Evolutionary conservation across 2,888 invertebrate genomes (phyloP).

Genomic region (Synergus gifuensis): DNA sequence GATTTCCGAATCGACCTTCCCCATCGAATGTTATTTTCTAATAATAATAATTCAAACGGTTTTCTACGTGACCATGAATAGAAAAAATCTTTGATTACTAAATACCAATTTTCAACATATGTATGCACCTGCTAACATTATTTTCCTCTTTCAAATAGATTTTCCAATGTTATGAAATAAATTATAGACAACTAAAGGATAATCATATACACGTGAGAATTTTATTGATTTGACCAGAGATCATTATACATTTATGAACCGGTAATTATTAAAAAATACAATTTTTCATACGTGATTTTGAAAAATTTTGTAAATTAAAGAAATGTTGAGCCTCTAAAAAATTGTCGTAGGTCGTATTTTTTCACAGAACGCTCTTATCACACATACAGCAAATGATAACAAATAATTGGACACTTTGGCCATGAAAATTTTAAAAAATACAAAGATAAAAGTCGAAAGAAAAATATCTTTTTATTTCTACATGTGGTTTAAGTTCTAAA

Average conservation of each 20-base stretch:
- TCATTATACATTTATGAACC: neutral
- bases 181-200: neutral
- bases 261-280: neutral
- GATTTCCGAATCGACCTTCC: neutral
- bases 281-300: neutral
- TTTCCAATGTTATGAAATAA: neutral
- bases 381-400: neutral
- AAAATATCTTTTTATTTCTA: neutral
- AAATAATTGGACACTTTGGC: neutral
- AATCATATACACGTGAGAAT: neutral
- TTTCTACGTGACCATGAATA: neutral
- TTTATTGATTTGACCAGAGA: neutral
- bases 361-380: neutral
- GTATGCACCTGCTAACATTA: neutral
- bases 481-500: too few relatives aligned
- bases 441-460: neutral
- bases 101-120: neutral
- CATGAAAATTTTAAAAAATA: neutral
- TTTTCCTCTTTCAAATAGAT: neutral
- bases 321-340: neutral
- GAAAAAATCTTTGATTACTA: neutral
- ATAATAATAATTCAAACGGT: neutral
- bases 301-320: neutral
- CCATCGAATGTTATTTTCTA: neutral
- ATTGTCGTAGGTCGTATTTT: neutral